phyloP scores from a whole-genome alignment of 2,113 vertebrate genomes.

The Cygnus atratus region DNA sequence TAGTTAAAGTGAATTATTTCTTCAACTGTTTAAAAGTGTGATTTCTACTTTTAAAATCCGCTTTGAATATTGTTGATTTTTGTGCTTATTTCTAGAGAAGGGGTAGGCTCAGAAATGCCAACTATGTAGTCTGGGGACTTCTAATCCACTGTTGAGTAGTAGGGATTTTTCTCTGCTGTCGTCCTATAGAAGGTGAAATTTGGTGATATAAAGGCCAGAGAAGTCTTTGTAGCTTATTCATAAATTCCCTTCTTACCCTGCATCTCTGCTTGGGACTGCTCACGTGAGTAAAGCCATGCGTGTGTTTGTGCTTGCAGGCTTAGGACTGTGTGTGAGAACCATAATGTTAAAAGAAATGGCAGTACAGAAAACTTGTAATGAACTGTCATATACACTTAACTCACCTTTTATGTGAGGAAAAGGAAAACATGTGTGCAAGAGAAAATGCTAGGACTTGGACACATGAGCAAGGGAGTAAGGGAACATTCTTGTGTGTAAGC shows the following conservation, averaged over 20 bases:
- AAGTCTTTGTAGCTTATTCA: slow-evolving; percentile 45
- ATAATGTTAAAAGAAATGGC: neutral
- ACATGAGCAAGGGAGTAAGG: neutral
- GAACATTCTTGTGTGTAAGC: neutral
- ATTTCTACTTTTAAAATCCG: neutral
- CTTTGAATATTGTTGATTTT: neutral
- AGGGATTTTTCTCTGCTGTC: neutral
- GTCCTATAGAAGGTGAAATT: neutral
- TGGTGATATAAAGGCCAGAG: slow-evolving; percentile 4
- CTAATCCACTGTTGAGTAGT: neutral
- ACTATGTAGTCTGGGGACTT: neutral
- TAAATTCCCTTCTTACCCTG: slow-evolving; percentile 65
- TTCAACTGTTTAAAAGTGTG: neutral
- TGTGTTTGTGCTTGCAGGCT: slow-evolving; percentile 59
- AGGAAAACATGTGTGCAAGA: neutral
- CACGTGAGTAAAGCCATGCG: slow-evolving; percentile 56
- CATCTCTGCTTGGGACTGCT: slow-evolving; percentile 51
- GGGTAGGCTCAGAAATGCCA: neutral
- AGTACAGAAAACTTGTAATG: neutral
- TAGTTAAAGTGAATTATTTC: neutral
- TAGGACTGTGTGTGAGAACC: slow-evolving; percentile 32
- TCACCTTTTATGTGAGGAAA: neutral
- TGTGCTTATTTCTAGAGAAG: neutral
- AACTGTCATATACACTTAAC: neutral
- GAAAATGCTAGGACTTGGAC: neutral